A percentile compares a stretch with the other conserved stretches of the same genome.
phyloP scores from a whole-genome alignment of 2,888 invertebrate species.

The Lasioglossum marginatum region DNA sequence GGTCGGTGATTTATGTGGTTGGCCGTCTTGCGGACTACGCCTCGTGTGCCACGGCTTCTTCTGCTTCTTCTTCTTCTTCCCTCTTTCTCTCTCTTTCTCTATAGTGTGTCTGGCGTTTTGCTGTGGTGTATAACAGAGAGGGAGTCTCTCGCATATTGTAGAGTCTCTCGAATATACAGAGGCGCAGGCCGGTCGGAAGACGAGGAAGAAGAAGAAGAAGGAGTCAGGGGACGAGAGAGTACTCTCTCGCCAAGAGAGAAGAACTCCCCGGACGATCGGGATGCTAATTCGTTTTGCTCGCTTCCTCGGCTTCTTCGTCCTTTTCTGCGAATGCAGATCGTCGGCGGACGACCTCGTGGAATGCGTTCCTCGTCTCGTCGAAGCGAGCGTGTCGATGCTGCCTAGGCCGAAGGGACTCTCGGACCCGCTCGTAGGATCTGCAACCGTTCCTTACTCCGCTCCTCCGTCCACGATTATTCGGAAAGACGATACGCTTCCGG shows the following conservation, averaged over 20 bases:
- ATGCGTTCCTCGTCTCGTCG: slow-evolving; percentile 68
- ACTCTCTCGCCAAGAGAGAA: slow-evolving; percentile 23
- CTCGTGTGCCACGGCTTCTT: slow-evolving; percentile 41
- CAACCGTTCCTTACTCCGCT: slow-evolving; percentile 25
- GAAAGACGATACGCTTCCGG: slow-evolving; percentile 17
- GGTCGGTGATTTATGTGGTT: slow-evolving; percentile 65
- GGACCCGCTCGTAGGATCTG: slow-evolving; percentile 46
- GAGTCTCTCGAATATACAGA: neutral
- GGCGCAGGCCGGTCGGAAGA: slow-evolving; percentile 16
- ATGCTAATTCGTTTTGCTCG: slow-evolving; percentile 75
- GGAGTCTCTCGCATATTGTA: neutral
- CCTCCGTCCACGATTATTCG: slow-evolving; percentile 13
- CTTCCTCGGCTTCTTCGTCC: slow-evolving; percentile 73
- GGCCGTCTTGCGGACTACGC: slow-evolving; percentile 45
- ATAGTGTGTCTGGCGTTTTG: neutral
- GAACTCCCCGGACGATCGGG: slow-evolving; percentile 68
- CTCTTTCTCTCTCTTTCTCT: neutral
- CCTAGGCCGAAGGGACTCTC: slow-evolving; percentile 58
- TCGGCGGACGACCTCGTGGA: slow-evolving; percentile 70
- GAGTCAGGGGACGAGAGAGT: slow-evolving; percentile 20
- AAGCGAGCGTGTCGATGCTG: slow-evolving; percentile 59
- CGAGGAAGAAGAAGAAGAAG: slow-evolving; percentile 12
- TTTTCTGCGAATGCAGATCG: slow-evolving; percentile 78
- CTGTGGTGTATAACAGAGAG: neutral
- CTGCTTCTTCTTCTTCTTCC: neutral